phyloP scores from a whole-genome alignment of 1,140 invertebrate genomes.

The Drosophila mauritiana region DNA sequence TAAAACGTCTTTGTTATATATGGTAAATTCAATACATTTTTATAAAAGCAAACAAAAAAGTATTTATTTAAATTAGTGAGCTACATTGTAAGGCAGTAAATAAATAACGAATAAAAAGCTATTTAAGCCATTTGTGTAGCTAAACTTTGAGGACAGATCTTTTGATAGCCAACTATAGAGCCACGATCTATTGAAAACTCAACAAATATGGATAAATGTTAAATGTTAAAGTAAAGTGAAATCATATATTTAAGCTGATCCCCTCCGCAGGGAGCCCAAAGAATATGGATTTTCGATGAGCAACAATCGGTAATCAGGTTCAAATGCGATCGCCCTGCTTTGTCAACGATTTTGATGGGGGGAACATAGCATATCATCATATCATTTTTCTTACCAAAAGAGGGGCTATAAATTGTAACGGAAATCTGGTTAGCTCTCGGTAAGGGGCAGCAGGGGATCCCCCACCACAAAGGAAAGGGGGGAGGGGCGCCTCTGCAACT shows the following conservation, averaged over 20 bases:
- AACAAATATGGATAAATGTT: neutral
- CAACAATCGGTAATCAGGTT: constrained; percentile 9
- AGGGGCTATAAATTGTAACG: constrained; percentile 45
- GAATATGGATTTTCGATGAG: neutral
- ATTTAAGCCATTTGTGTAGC: too few species aligned
- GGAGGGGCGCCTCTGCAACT: constrained; percentile 24
- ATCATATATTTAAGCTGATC: constrained; percentile 5
- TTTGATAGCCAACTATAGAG: neutral
- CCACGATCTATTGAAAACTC: neutral
- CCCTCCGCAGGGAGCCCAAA: neutral
- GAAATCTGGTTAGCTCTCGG: constrained; percentile 31
- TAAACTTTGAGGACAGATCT: neutral
- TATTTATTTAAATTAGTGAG: too few species aligned
- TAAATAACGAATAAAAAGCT: too few species aligned
- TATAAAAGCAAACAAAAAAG: too few species aligned
- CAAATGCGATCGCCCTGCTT: constrained; percentile 8
- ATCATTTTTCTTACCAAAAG: constrained; percentile 25
- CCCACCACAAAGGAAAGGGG: constrained; percentile 1
- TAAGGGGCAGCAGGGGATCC: constrained; percentile 1
- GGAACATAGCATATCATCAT: neutral
- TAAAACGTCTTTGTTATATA: too few species aligned
- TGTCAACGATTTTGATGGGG: constrained; percentile 3
- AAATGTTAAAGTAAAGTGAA: constrained; percentile 3
- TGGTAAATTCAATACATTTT: too few species aligned
- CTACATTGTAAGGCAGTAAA: too few species aligned